These are phyloP conservation scores for Tiaroga cobitis DNA, from an alignment of 2,797 vertebrate genomes.

Conservation along the genomic window DNA sequence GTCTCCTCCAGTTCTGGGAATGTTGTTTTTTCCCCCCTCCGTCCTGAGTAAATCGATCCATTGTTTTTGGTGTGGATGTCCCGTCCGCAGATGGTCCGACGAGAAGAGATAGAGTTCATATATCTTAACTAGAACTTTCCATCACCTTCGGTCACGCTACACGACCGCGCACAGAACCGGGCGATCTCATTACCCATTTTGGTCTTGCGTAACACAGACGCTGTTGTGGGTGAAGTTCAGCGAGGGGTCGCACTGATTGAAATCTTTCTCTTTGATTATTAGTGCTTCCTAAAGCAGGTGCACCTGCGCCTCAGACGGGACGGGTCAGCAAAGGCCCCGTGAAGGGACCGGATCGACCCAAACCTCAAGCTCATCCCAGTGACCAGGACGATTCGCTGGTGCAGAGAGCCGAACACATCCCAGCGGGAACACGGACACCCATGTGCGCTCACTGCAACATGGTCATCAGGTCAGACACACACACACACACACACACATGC, in stretches of 20 bases:
- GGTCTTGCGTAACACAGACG: slow-evolving; percentile 45
- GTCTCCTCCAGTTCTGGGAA: slow-evolving; percentile 73
- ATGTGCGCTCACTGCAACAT: slow-evolving; percentile 92
- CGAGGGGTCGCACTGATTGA: slow-evolving; percentile 54
- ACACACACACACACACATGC: not conserved
- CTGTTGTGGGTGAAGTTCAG: slow-evolving; percentile 55
- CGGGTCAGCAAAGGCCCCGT: slow-evolving; percentile 73
- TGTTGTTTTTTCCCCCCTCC: slow-evolving; percentile 41
- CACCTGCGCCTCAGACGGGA: slow-evolving; percentile 64
- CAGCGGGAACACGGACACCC: slow-evolving; percentile 91
- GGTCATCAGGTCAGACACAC: slow-evolving; percentile 86
- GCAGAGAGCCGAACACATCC: slow-evolving; percentile 94
- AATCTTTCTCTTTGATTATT: slow-evolving; percentile 49
- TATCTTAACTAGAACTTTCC: slow-evolving; percentile 52
- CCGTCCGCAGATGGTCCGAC: slow-evolving; percentile 63
- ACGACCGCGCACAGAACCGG: slow-evolving; percentile 50
- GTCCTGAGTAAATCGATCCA: slow-evolving; percentile 64
- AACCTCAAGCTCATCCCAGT: slow-evolving; percentile 75
- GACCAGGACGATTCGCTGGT: slow-evolving; percentile 86
- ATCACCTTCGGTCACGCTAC: slow-evolving; percentile 56
- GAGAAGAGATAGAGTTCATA: slow-evolving; percentile 41
- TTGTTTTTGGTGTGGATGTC: slow-evolving; percentile 66
- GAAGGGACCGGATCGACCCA: slow-evolving; percentile 71
- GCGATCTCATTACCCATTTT: slow-evolving; percentile 55
- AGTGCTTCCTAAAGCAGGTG: slow-evolving; percentile 72